Conservation (phyloP, 2,113 vertebrate genomes). For the Garra rufa region DNA sequence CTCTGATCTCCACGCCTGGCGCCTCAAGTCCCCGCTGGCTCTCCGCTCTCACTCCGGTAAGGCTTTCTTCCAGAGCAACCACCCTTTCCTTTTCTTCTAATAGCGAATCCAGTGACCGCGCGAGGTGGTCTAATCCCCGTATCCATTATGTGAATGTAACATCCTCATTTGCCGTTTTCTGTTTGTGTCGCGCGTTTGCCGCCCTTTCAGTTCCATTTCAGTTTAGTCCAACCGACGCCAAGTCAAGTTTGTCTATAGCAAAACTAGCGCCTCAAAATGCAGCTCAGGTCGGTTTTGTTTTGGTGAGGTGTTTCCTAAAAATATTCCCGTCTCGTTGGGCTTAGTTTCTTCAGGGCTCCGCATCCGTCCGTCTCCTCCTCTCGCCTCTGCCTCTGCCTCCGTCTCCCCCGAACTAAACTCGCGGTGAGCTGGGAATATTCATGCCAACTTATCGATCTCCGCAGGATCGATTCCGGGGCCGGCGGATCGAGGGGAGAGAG, state of each 20-base stretch:
- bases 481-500: constrained; percentile 78
- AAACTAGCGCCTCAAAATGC: neutral
- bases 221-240: neutral
- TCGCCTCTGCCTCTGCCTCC: constrained; percentile 78
- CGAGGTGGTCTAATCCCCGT: constrained; percentile 2
- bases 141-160: constrained; percentile 18
- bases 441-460: constrained; percentile 85
- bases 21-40: constrained; percentile 84
- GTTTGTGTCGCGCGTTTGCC: constrained; percentile 17
- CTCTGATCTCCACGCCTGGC: constrained; percentile 84
- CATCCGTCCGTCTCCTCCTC: constrained; percentile 74
- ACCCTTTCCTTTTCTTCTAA: neutral
- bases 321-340: constrained; percentile 43
- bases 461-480: constrained; percentile 83
- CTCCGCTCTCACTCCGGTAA: constrained; percentile 84
- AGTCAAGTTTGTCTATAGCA: neutral
- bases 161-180: constrained; percentile 42
- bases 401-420: constrained; percentile 82
- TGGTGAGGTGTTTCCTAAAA: constrained; percentile 41
- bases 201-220: neutral
- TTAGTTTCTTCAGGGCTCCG: constrained; percentile 50
- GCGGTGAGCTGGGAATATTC: constrained; percentile 85
- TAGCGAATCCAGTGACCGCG: neutral
- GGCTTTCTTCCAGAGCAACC: constrained; percentile 39
- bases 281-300: neutral